Conservation (phyloP, 2,888 invertebrate genomes). For the Acanthopleura granulata region DNA sequence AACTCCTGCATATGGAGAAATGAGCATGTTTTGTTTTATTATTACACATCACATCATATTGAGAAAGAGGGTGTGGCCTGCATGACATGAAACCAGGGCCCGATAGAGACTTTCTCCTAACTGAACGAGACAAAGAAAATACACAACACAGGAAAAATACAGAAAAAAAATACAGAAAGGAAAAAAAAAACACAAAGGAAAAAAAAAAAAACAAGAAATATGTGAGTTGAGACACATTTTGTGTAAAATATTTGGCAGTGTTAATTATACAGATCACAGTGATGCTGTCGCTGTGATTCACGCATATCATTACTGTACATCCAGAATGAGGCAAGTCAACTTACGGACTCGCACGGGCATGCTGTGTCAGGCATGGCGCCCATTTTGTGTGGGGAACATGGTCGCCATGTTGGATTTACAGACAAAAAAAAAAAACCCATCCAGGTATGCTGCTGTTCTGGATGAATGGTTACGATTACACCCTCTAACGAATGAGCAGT, state of each 20-base stretch:
- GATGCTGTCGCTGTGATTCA: constrained; percentile 1
- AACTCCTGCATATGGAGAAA: too few species aligned
- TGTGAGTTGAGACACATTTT: constrained; percentile 2
- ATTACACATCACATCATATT: too few species aligned
- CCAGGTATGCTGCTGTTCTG: neutral
- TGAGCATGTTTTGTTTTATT: too few species aligned
- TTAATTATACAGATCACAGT: constrained; percentile 16
- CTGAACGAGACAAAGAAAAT: too few species aligned
- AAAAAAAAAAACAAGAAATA: neutral
- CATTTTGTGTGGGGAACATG: neutral
- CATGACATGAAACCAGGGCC: too few species aligned
- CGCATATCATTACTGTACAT: constrained; percentile 2
- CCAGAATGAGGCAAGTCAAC: neutral
- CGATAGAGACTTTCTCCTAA: too few species aligned
- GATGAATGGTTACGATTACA: neutral
- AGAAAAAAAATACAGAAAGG: neutral
- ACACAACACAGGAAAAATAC: too few species aligned
- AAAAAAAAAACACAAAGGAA: neutral
- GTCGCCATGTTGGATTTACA: neutral
- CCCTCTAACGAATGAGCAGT: neutral
- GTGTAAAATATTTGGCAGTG: constrained; percentile 18
- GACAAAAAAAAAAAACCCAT: neutral
- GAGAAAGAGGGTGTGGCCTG: too few species aligned
- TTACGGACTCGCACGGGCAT: neutral
- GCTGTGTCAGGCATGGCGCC: neutral